phyloP scores from a whole-genome alignment of 2,113 vertebrate species.

The cattle (Bos taurus) region ARS-UCD2.0 NC_037331.1:57879001-57879500 shows the following conservation, averaged over 20 bases:
- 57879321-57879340: not conserved
- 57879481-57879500: not conserved
- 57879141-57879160: not conserved
- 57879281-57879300: not conserved
- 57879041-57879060: not conserved
- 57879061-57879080: not conserved
- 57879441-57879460: not conserved
- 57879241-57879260: not conserved
- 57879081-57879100: not conserved
- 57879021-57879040: not conserved
- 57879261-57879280: not conserved
- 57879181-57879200: not conserved
- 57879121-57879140: not conserved
- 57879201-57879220: not conserved
- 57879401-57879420: not conserved
- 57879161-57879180: not conserved
- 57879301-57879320: not conserved
- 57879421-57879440: not conserved
- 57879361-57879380: not conserved
- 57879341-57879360: not conserved
- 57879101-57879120: not conserved
- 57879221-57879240: not conserved
- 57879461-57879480: not conserved
- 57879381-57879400: not conserved
- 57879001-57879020: not conserved